Conservation (phyloP, 2,888 invertebrate genomes). For the Glomeris marginata region DNA sequence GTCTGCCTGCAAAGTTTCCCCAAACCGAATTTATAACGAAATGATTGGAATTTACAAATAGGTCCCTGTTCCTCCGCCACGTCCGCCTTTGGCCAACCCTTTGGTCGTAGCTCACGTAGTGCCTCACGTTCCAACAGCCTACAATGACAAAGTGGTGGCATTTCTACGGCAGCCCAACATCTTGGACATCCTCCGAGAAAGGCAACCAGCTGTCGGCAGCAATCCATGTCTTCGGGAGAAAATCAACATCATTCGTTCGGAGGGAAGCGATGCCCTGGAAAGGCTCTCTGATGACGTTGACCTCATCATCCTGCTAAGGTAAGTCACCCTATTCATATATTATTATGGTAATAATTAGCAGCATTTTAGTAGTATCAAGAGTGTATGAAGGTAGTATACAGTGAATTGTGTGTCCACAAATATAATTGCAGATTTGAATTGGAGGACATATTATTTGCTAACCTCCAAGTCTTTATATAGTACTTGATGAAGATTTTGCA, state of each 20-base stretch:
- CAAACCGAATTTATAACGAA: background rate
- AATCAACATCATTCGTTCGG: slow-evolving; percentile 69
- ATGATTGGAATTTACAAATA: background rate
- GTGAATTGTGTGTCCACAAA: no score
- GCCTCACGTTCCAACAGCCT: slow-evolving; percentile 64
- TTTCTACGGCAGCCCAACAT: slow-evolving; percentile 89
- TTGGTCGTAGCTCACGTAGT: slow-evolving; percentile 18
- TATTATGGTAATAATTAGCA: no score
- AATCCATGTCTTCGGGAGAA: slow-evolving; percentile 66
- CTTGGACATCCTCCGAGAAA: slow-evolving; percentile 72
- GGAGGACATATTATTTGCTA: no score
- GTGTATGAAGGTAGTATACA: no score
- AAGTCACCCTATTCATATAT: slow-evolving; percentile 23
- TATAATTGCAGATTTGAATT: no score
- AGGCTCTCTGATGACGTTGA: slow-evolving; percentile 84
- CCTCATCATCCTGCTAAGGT: slow-evolving; percentile 84
- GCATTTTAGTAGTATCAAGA: no score
- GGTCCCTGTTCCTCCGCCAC: slow-evolving; percentile 19
- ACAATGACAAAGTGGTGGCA: slow-evolving; percentile 89
- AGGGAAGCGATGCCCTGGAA: slow-evolving; percentile 70
- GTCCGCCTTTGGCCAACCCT: slow-evolving; percentile 18
- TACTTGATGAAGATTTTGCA: no score
- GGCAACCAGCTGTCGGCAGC: slow-evolving; percentile 55
- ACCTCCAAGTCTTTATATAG: no score
- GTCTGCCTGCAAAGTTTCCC: no score